These are phyloP conservation scores for Antheraea pernyi DNA, from an alignment of 1,140 invertebrate genomes.

Conservation along the genomic window DNA sequence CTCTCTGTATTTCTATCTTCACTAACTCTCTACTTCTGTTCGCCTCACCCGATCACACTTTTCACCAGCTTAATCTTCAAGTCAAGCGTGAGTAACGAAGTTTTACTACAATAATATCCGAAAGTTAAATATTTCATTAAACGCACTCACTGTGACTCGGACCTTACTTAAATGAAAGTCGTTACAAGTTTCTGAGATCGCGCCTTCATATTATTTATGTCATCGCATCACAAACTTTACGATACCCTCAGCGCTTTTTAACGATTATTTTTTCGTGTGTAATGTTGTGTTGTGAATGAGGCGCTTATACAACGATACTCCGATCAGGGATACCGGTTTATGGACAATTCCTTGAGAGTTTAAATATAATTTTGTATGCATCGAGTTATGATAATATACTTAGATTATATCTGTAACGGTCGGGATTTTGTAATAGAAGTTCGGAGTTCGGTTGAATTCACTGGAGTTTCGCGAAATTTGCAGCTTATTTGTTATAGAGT, in stretches of 20 bases:
- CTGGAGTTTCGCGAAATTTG: too few relatives aligned
- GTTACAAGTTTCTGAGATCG: conserved; percentile 4
- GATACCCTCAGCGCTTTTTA: conserved; percentile 58
- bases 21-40: too few relatives aligned
- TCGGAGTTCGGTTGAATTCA: too few relatives aligned
- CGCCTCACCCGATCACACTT: too few relatives aligned
- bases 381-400: not conserved
- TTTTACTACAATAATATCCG: too few relatives aligned
- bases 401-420: too few relatives aligned
- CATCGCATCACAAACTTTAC: conserved; percentile 59
- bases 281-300: conserved; percentile 39
- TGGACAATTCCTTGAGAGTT: not conserved
- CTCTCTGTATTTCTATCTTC: too few relatives aligned
- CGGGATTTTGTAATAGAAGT: too few relatives aligned
- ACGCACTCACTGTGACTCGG: not conserved
- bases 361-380: not conserved
- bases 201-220: conserved; percentile 64
- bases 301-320: conserved; percentile 20
- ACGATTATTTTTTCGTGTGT: conserved; percentile 55
- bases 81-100: too few relatives aligned
- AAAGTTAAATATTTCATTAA: not conserved
- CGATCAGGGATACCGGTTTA: not conserved
- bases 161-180: not conserved
- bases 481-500: too few relatives aligned
- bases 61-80: too few relatives aligned